These are phyloP conservation scores for Drosophila pseudoananassae DNA, from an alignment of 1,140 invertebrate species.

Conservation along the genomic window DNA sequence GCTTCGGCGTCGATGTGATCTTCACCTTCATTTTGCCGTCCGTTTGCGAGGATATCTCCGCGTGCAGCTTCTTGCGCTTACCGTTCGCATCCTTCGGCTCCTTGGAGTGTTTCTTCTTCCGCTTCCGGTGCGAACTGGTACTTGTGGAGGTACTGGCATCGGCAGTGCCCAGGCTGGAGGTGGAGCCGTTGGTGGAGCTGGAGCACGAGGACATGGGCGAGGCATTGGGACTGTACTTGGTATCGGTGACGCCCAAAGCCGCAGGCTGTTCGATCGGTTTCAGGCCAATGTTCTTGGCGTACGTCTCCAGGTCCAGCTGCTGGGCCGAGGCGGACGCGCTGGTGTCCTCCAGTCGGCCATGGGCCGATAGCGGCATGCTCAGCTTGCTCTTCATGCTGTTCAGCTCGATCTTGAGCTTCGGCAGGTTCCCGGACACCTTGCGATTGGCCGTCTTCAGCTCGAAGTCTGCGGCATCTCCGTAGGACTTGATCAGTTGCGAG, in stretches of 20 bases:
- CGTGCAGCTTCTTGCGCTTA: conserved; percentile 77
- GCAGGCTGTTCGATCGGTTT: conserved; percentile 71
- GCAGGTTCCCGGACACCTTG: conserved; percentile 58
- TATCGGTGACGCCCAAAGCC: conserved; percentile 5
- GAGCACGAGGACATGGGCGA: conserved; percentile 78
- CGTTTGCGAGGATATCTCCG: conserved; percentile 77
- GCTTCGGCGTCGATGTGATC: conserved; percentile 68
- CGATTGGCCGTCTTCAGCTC: conserved; percentile 79
- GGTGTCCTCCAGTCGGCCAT: conserved; percentile 50
- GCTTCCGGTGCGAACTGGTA: conserved; percentile 75
- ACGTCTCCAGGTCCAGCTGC: conserved; percentile 75
- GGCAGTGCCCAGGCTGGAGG: conserved; percentile 40
- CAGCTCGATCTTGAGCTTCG: conserved; percentile 80
- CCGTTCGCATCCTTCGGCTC: conserved; percentile 77
- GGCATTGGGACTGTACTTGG: conserved; percentile 73
- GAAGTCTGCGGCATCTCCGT: conserved; percentile 62
- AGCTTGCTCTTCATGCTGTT: conserved; percentile 69
- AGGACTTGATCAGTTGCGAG: conserved; percentile 64
- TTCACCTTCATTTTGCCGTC: conserved; percentile 83
- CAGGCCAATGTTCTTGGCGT: conserved; percentile 81
- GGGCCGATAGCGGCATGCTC: conserved; percentile 67
- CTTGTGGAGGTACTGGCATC: conserved; percentile 22
- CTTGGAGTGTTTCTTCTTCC: conserved; percentile 83
- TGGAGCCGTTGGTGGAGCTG: conserved; percentile 66
- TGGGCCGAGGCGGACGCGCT: conserved; percentile 15